A percentile compares a stretch with the other conserved stretches of the same genome.
Evolutionary conservation across 2,888 invertebrate genomes (phyloP).

Genomic region (Micropterix aruncella): DNA sequence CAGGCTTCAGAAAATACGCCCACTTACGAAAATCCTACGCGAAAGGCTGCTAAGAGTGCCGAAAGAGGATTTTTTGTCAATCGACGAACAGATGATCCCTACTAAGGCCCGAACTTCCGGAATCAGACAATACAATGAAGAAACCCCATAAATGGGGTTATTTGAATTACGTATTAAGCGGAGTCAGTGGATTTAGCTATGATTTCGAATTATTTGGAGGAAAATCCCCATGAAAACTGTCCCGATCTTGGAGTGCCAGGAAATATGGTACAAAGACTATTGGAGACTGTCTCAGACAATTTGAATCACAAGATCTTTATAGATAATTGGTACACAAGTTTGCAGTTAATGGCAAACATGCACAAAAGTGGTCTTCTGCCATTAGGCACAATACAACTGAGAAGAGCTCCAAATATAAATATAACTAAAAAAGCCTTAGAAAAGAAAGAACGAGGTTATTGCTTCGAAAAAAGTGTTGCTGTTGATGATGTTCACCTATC

Average conservation of each 20-base stretch:
- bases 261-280: slow-evolving; percentile 10
- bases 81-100: slow-evolving; percentile 15
- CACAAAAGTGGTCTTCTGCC: too few relatives aligned
- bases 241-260: slow-evolving; percentile 9
- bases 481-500: too few relatives aligned
- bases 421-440: too few relatives aligned
- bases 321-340: too few relatives aligned
- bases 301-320: too few relatives aligned
- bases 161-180: slow-evolving; percentile 14
- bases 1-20: slow-evolving; percentile 5
- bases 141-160: slow-evolving; percentile 16
- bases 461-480: too few relatives aligned
- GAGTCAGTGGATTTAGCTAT: slow-evolving; percentile 13
- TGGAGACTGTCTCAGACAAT: too few relatives aligned
- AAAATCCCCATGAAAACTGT: slow-evolving; percentile 2
- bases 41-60: slow-evolving; percentile 7
- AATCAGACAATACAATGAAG: slow-evolving; percentile 16
- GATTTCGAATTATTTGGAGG: slow-evolving; percentile 14
- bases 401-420: too few relatives aligned
- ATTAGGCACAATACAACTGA: too few relatives aligned
- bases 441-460: too few relatives aligned
- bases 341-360: too few relatives aligned
- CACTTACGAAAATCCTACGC: slow-evolving; percentile 7
- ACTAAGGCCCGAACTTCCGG: slow-evolving; percentile 12
- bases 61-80: slow-evolving; percentile 13